These are phyloP conservation scores for Teinopalpus imperialis DNA, from an alignment of 2,888 invertebrate genomes.

Conservation along the genomic window DNA sequence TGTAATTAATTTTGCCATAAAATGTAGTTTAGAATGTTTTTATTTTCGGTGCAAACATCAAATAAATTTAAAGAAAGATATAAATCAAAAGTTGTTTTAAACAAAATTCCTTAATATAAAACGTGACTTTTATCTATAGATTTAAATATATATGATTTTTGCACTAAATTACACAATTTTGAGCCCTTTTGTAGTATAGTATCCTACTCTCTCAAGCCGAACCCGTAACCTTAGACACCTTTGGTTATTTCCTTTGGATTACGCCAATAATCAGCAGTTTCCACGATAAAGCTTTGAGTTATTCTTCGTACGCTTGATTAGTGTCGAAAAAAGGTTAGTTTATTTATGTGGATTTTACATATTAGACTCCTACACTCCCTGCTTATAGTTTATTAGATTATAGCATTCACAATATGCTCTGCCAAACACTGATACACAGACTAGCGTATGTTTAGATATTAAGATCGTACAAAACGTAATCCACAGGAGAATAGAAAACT, in stretches of 20 bases:
- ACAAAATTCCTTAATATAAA: too few relatives aligned
- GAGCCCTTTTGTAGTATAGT: slow-evolving; percentile 47
- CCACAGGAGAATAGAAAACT: slow-evolving; percentile 93
- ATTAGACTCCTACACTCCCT: slow-evolving; percentile 65
- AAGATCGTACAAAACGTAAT: slow-evolving; percentile 77
- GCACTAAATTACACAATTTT: slow-evolving; percentile 29
- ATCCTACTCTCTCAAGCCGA: slow-evolving; percentile 79
- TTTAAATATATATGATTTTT: slow-evolving; percentile 20
- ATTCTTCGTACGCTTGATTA: slow-evolving; percentile 59
- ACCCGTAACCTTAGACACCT: slow-evolving; percentile 72
- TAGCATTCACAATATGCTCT: slow-evolving; percentile 51
- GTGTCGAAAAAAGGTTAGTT: slow-evolving; percentile 49
- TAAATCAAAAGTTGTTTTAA: too few relatives aligned
- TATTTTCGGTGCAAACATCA: slow-evolving; percentile 29
- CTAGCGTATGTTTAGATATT: slow-evolving; percentile 57
- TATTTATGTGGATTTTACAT: slow-evolving; percentile 55
- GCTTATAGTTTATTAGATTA: slow-evolving; percentile 61
- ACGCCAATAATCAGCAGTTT: slow-evolving; percentile 55
- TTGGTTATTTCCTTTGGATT: slow-evolving; percentile 50
- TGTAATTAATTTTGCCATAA: slow-evolving; percentile 48
- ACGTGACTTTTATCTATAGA: too few relatives aligned
- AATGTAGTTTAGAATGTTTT: slow-evolving; percentile 40
- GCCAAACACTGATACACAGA: slow-evolving; percentile 47
- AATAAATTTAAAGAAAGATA: too few relatives aligned
- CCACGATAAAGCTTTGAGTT: slow-evolving; percentile 59